Evolutionary conservation across 2,888 invertebrate genomes (phyloP).

Genomic region (Patella pellucida): DNA sequence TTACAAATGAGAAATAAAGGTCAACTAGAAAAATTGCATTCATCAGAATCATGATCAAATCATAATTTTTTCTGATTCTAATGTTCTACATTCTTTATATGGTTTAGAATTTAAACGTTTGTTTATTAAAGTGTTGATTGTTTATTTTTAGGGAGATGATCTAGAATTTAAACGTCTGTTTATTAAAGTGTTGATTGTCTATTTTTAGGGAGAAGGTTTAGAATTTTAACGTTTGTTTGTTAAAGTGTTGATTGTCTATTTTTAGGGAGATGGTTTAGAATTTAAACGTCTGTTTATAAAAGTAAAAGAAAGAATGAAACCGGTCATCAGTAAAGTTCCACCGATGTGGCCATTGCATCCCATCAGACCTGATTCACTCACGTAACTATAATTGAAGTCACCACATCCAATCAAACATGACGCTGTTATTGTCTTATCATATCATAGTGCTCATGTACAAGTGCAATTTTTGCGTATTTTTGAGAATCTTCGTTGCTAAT

Average conservation of each 20-base stretch:
- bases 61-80: not conserved
- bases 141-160: constrained; percentile 85
- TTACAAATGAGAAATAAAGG: no score
- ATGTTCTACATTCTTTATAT: constrained; percentile 75
- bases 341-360: constrained; percentile 51
- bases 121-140: constrained; percentile 78
- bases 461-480: no score
- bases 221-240: constrained; percentile 91
- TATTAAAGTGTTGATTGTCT: no score
- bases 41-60: not conserved
- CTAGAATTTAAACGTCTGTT: constrained; percentile 92
- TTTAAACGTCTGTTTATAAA: constrained; percentile 89
- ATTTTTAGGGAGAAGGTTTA: constrained; percentile 87
- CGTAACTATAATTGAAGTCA: no score
- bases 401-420: no score
- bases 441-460: no score
- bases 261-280: constrained; percentile 91
- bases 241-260: constrained; percentile 73
- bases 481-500: no score
- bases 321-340: constrained; percentile 73
- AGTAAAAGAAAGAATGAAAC: constrained; percentile 76
- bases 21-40: no score
- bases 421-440: no score
- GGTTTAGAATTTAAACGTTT: constrained; percentile 92
- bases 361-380: not conserved